phyloP scores from a whole-genome alignment of 2,797 vertebrate genomes.

The Propithecus deckenii region DNA sequence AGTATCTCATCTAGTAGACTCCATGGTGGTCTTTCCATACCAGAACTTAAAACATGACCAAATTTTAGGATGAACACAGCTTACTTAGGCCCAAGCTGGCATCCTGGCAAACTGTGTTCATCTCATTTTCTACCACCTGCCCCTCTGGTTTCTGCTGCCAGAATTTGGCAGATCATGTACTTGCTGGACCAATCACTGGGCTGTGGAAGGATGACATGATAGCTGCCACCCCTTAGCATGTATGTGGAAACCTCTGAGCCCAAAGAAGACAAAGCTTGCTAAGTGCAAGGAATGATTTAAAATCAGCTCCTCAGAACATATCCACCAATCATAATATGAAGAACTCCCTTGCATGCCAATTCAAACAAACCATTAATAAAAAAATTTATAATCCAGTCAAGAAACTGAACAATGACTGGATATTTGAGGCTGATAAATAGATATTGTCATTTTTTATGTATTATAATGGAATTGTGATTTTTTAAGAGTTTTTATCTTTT shows the following conservation, averaged over 20 bases:
- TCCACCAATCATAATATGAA: background rate
- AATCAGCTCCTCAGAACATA: background rate
- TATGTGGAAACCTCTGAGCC: background rate
- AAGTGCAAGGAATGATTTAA: background rate
- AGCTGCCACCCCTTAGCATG: background rate
- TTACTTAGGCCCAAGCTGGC: background rate
- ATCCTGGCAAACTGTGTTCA: background rate
- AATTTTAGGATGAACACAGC: constrained; percentile 27
- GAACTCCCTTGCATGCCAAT: background rate
- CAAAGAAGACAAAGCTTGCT: constrained; percentile 17
- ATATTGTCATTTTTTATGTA: background rate
- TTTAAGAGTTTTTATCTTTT: background rate
- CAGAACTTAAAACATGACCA: background rate
- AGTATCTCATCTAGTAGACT: background rate
- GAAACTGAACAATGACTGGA: background rate
- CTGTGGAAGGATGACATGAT: background rate
- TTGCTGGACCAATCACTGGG: background rate
- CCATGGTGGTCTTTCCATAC: background rate
- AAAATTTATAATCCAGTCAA: background rate
- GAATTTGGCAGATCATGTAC: background rate
- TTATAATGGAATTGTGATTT: background rate
- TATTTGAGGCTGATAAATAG: background rate
- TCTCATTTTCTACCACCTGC: background rate
- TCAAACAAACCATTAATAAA: background rate
- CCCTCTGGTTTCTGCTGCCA: background rate